Conservation (phyloP, 2,888 invertebrate species). For the Xiphydria camelus region DNA sequence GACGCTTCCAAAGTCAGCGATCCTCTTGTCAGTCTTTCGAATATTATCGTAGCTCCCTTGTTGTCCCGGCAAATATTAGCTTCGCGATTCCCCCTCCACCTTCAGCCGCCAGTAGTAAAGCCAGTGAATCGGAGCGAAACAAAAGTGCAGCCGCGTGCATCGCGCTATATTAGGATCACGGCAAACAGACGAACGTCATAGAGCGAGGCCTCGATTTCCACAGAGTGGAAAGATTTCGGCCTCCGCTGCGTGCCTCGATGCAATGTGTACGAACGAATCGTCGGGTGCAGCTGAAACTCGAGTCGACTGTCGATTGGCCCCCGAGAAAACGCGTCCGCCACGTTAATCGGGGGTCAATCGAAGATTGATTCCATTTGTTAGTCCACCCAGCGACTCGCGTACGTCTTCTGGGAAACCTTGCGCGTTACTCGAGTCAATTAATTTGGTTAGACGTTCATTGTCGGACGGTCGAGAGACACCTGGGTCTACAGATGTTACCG, state of each 20-base stretch:
- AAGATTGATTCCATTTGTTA: slow-evolving; percentile 7
- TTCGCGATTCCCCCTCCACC: no score
- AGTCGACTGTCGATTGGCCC: no score
- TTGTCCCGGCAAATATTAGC: slow-evolving; percentile 12
- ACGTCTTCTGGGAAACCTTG: no score
- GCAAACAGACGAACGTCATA: slow-evolving; percentile 1
- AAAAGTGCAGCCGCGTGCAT: not conserved
- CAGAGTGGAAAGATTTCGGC: slow-evolving; percentile 13
- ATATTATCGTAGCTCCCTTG: not conserved
- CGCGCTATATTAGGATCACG: not conserved
- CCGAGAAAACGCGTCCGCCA: not conserved
- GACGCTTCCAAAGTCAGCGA: no score
- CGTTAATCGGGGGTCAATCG: slow-evolving; percentile 3
- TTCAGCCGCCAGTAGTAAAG: no score
- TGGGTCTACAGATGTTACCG: no score
- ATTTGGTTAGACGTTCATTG: slow-evolving; percentile 12
- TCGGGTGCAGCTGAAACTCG: no score
- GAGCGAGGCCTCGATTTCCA: slow-evolving; percentile 6
- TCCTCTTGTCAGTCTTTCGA: no score
- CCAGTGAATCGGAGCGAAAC: not conserved
- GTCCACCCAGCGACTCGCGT: not conserved
- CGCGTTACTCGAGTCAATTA: no score
- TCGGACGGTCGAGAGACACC: slow-evolving; percentile 3
- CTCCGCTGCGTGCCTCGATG: not conserved
- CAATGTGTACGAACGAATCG: no score